Conservation (phyloP, 2,797 vertebrate genomes). For the Taenioides sp. region DNA sequence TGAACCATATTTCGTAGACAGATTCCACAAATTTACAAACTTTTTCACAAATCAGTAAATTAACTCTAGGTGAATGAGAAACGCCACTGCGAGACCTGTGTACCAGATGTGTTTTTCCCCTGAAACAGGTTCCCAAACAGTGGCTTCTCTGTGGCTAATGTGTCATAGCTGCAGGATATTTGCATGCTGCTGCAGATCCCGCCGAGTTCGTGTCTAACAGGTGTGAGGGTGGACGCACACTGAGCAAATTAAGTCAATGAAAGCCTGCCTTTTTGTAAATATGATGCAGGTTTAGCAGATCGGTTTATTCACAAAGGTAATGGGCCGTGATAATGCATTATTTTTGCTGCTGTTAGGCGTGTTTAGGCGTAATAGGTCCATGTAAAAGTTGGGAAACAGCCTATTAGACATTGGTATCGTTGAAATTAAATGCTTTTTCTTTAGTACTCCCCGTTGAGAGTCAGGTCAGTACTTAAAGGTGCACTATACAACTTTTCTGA, state of each 20-base stretch:
- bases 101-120: constrained; percentile 23
- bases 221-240: constrained; percentile 11
- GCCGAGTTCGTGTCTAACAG: constrained; percentile 15
- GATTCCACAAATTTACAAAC: not conserved
- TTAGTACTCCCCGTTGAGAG: not conserved
- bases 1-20: not conserved
- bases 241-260: constrained; percentile 6
- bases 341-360: not conserved
- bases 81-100: constrained; percentile 24
- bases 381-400: not conserved
- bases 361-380: not conserved
- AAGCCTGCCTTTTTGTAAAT: not conserved
- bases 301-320: not conserved
- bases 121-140: constrained; percentile 32
- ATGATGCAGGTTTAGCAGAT: not conserved
- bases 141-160: constrained; percentile 27
- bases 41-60: not conserved
- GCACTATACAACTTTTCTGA: not conserved
- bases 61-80: not conserved
- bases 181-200: constrained; percentile 27
- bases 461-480: not conserved
- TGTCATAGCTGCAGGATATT: constrained; percentile 48
- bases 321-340: not conserved
- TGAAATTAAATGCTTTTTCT: not conserved
- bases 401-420: not conserved